These are phyloP conservation scores for Triplophysa dalaica DNA, from an alignment of 2,113 vertebrate species.

Conservation along the genomic window DNA sequence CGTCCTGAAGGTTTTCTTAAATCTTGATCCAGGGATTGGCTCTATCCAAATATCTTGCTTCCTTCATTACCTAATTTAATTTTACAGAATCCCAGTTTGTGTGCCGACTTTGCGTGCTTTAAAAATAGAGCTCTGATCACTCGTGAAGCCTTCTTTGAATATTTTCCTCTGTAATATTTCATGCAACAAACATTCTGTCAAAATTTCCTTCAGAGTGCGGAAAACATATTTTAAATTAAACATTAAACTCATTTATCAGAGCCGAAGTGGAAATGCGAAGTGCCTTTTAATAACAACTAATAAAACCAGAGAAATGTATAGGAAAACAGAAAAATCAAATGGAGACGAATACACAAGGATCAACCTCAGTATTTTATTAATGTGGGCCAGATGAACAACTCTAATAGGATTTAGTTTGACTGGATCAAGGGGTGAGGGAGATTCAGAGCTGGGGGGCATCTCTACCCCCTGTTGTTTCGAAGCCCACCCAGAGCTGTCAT, in stretches of 20 bases:
- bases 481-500: constrained; percentile 51
- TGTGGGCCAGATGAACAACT: constrained; percentile 58
- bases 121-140: constrained; percentile 1
- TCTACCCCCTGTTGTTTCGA: constrained; percentile 24
- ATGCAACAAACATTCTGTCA: neutral
- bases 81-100: constrained; percentile 19
- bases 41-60: neutral
- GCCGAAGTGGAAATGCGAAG: neutral
- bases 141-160: constrained; percentile 2
- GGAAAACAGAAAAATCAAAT: neutral
- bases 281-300: neutral
- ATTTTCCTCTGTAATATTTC: constrained; percentile 8
- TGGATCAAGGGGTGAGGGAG: constrained; percentile 43
- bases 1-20: constrained; percentile 41
- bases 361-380: constrained; percentile 56
- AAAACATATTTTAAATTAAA: neutral
- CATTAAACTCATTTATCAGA: neutral
- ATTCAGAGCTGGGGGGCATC: constrained; percentile 31
- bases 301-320: neutral
- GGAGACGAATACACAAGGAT: constrained; percentile 25
- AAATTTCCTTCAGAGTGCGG: neutral
- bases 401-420: constrained; percentile 70
- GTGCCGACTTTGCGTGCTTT: constrained; percentile 3
- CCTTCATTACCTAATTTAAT: constrained; percentile 8
- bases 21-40: constrained; percentile 40